Evolutionary conservation across 2,113 vertebrate species (phyloP), one percentile per base, ranked within the genome.

Genomic region (Tenrec ecaudatus): DNA sequence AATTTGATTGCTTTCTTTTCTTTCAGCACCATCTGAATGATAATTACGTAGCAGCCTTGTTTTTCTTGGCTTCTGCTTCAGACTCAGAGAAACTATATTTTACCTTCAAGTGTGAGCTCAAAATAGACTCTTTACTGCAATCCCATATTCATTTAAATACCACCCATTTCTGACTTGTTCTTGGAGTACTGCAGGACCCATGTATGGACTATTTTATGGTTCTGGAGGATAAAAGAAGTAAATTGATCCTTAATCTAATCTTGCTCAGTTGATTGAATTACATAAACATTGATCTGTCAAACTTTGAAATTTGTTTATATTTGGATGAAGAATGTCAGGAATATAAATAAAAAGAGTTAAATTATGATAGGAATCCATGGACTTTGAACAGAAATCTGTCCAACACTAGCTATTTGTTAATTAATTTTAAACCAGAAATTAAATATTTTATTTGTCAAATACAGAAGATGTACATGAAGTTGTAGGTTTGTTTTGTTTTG

Each of bases 21-120:
- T 79, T 76, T 90, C 31, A 83, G 6, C 69, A 87, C 8, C 6
- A 27, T 25, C 60, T 64, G 22, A n/a, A 69, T 83, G 73, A 57
- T 27, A 68, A 53, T 89, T 33, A 86, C 22, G 47, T 1, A 78
- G 64, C 11, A 80, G n/a, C 5, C 29, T 60, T 75, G 6, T 57
- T 43, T 53, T 73, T 79, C 36, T 33, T 81, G 25, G 40, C 10
- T 88, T 93, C 92, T 92, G 33, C 78, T 47, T 86, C 31, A 79
- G 62, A 71, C 19, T 60, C 17, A 86, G 23, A 94, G 19, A 57
- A 94, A 82, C 36, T 57, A 4, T 91, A 66, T 94, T 91, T 88
- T 19, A 82, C 40, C 38, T 68, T 6, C 60, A 82, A 89, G 68
- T 64, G 85, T 47, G 43, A 82, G 23, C 73, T 87, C 23, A 87